Evolutionary conservation across 1,140 invertebrate genomes (phyloP), one percentile per base, ranked within the genome.

Genomic region (Calephelis virginiensis): DNA sequence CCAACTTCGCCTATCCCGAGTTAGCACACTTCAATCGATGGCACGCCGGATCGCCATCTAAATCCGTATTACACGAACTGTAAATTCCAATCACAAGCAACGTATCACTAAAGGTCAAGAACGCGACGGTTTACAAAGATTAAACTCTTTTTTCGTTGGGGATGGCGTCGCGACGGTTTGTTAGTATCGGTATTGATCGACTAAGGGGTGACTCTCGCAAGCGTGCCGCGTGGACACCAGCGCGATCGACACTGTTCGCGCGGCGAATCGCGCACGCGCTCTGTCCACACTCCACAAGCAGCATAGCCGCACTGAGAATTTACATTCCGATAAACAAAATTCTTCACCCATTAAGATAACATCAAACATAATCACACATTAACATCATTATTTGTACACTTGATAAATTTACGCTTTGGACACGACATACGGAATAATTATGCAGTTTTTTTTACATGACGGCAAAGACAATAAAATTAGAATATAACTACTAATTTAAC

Each of bases 211-310:
- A 9, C 40, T 74, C 67, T 74, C 67, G 64, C 74, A 79, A 84
- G 84, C 83, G 85, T 86, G 83, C 70, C 83, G 77, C 81, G 80
- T 82, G 82, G 81, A 74, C 80, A 83, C 82, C 81, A 81, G 80
- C 85, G 86, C 82, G 81, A 75, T 80, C 84, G 83, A 78, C 79
- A 89, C 90, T 86, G 85, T 76, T 77, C 62, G 70, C 72, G 72
- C 80, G 73, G 67, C 64, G 74, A 75, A 71, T 73, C 84, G 85
- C 85, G 83, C 86, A 84, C 13, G 82, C 83, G 83, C 80, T 69
- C 40, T 78, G 67, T 61, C n/a, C 40, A 63, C 60, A 48, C 56
- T 61, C n/a, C 40, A 63, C 60, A 48, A 59, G 61, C 64, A 63
- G 62, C 64, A 69, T 60, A 68, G 53, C 69, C 62, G 49, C 43